phyloP scores from a whole-genome alignment of 2,113 vertebrate species.

The Gobius niger region DNA sequence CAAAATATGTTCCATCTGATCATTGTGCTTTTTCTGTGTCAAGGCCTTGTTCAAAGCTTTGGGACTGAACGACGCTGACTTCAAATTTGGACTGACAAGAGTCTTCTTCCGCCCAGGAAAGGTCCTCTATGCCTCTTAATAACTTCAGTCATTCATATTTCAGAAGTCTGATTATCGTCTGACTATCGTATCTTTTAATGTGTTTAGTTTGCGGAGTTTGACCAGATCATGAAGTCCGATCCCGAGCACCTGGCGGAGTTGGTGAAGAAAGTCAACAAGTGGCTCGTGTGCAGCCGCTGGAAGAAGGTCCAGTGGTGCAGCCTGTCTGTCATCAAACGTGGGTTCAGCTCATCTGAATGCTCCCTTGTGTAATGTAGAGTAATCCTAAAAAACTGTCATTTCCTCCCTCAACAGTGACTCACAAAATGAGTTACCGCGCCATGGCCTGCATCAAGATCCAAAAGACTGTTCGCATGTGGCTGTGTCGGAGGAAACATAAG shows the following conservation, averaged over 20 bases:
- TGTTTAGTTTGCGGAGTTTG: constrained; percentile 95
- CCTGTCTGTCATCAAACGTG: constrained; percentile 95
- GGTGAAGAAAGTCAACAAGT: constrained; percentile 91
- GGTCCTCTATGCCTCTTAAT: constrained; percentile 64
- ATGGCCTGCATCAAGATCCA: constrained; percentile 95
- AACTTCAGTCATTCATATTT: neutral
- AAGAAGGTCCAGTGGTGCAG: constrained; percentile 97
- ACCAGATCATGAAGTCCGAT: constrained; percentile 99
- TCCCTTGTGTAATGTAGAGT: neutral
- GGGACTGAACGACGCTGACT: constrained; percentile 93
- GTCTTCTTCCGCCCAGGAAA: constrained; percentile 98
- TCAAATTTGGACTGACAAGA: constrained; percentile 96
- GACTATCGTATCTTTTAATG: neutral
- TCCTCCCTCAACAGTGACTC: constrained; percentile 80
- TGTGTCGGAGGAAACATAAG: constrained; percentile 94
- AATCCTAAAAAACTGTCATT: neutral
- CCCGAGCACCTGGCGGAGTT: constrained; percentile 93
- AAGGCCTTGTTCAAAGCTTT: constrained; percentile 98
- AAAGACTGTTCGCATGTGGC: constrained; percentile 97
- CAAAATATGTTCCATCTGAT: constrained; percentile 11
- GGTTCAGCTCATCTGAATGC: constrained; percentile 50
- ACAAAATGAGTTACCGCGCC: constrained; percentile 96
- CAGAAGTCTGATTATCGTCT: neutral
- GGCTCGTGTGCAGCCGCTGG: constrained; percentile 94
- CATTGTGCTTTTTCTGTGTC: constrained; percentile 30